Conservation (phyloP, 2,113 vertebrate genomes). For the Onychorhynchus coronatus region DNA sequence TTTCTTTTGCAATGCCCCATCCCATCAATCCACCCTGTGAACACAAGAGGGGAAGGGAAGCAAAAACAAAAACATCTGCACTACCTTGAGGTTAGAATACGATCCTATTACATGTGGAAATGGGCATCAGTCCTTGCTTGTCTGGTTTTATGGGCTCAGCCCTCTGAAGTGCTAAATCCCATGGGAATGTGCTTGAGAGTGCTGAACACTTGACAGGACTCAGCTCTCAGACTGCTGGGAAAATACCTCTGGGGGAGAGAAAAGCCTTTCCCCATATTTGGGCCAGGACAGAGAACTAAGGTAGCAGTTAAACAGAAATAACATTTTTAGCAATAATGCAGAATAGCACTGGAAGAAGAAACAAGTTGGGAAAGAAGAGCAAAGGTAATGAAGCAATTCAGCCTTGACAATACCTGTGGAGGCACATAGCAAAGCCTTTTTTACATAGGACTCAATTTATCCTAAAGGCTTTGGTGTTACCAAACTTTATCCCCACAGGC, state of each 20-base stretch:
- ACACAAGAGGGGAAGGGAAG: conserved; percentile 7
- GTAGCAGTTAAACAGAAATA: background rate
- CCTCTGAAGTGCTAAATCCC: conserved; percentile 55
- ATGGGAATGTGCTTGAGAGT: conserved; percentile 12
- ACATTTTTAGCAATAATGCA: background rate
- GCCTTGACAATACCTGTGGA: background rate
- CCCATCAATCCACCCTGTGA: background rate
- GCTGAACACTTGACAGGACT: conserved; percentile 1
- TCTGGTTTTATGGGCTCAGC: conserved; percentile 50
- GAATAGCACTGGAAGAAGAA: background rate
- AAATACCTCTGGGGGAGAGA: background rate
- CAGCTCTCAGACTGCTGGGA: background rate
- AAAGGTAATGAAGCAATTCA: conserved; percentile 9
- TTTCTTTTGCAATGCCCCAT: background rate
- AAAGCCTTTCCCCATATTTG: background rate
- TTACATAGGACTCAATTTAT: background rate
- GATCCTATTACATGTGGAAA: conserved; percentile 50
- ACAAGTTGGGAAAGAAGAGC: conserved; percentile 27
- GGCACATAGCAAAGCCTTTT: background rate
- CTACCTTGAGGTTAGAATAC: conserved; percentile 38
- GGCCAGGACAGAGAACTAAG: background rate
- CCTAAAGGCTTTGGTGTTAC: background rate
- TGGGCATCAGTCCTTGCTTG: conserved; percentile 44
- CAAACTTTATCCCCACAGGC: background rate
- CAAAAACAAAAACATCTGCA: conserved; percentile 41